These are phyloP conservation scores for Actinemys pallida DNA, from an alignment of 2,113 vertebrate genomes.

Conservation along the genomic window DNA sequence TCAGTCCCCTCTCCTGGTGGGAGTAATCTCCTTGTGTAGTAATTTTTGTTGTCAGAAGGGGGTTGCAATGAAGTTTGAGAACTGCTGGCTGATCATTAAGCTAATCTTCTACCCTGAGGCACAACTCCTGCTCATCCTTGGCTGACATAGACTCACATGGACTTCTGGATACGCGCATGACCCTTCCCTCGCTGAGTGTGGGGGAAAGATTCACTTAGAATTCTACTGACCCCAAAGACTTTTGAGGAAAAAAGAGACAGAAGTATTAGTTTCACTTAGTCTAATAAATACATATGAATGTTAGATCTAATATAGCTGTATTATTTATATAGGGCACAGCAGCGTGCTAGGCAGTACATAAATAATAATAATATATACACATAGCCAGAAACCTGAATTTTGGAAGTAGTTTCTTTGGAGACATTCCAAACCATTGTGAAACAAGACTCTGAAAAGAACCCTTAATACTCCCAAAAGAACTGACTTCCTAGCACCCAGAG, in stretches of 20 bases:
- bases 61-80: too few species aligned
- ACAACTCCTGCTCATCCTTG: not conserved
- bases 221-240: not conserved
- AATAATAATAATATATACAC: not conserved
- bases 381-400: not conserved
- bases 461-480: not conserved
- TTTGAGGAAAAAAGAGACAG: not conserved
- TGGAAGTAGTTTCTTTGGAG: not conserved
- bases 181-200: not conserved
- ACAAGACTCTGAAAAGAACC: not conserved
- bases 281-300: not conserved
- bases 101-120: not conserved
- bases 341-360: not conserved
- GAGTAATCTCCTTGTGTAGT: too few species aligned
- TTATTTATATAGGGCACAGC: not conserved
- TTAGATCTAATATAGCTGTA: not conserved
- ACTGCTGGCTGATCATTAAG: too few species aligned
- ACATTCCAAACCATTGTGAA: not conserved
- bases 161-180: fast-evolving
- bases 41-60: too few species aligned
- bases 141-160: not conserved
- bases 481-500: not conserved
- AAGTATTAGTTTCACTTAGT: not conserved
- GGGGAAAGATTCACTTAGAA: not conserved
- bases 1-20: too few species aligned